These are phyloP conservation scores for Drosophila dives DNA, from an alignment of 2,888 invertebrate genomes.

Conservation along the genomic window DNA sequence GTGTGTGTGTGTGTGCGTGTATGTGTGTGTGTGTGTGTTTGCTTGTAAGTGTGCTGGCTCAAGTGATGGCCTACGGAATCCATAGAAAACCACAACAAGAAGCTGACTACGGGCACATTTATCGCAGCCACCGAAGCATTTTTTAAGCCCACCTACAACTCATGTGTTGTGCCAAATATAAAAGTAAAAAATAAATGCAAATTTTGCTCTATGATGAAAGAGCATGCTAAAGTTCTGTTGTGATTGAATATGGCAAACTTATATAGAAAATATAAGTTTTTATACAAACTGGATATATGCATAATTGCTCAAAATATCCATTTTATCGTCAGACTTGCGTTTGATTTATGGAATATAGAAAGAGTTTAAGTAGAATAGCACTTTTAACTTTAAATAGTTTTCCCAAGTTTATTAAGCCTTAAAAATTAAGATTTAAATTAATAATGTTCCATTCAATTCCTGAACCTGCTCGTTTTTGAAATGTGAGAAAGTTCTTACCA, in stretches of 20 bases:
- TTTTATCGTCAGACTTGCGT: neutral
- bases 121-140: conserved; percentile 71
- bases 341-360: neutral
- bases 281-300: neutral
- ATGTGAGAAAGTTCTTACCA: neutral
- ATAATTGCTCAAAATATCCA: neutral
- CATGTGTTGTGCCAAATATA: conserved; percentile 25
- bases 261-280: conserved; percentile 1
- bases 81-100: conserved; percentile 68
- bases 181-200: conserved; percentile 43
- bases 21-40: conserved; percentile 16
- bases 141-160: conserved; percentile 70
- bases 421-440: neutral
- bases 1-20: conserved; percentile 8
- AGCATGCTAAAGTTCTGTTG: conserved; percentile 19
- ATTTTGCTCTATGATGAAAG: conserved; percentile 40
- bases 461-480: neutral
- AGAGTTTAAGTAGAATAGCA: neutral
- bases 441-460: neutral
- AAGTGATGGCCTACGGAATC: conserved; percentile 61
- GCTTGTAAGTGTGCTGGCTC: conserved; percentile 33
- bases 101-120: conserved; percentile 70
- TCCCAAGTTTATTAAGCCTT: neutral
- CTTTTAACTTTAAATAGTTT: neutral
- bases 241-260: neutral